These are phyloP conservation scores for Trichonephila clavata DNA, from an alignment of 1,140 invertebrate genomes.

Conservation along the genomic window DNA sequence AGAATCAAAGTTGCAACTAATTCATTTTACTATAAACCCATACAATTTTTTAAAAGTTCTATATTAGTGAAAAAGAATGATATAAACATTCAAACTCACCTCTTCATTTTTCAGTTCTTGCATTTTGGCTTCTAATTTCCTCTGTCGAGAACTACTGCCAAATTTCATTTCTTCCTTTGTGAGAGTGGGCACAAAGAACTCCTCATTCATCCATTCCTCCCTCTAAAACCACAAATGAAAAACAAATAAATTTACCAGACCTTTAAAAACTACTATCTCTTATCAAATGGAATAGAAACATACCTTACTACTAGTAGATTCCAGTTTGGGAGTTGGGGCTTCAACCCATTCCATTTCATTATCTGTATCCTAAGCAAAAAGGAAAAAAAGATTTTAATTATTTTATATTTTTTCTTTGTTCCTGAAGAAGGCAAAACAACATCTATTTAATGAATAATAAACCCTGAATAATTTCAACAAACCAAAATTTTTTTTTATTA, in stretches of 20 bases:
- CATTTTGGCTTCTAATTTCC: not conserved
- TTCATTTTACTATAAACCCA: too few relatives aligned
- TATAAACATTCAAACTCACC: constrained; percentile 36
- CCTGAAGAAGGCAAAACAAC: too few relatives aligned
- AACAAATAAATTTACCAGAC: not conserved
- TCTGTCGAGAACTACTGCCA: constrained; percentile 16
- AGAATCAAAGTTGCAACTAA: too few relatives aligned
- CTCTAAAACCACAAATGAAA: constrained; percentile 78
- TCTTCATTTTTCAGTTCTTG: constrained; percentile 76
- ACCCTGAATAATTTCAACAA: too few relatives aligned
- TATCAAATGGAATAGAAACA: not conserved
- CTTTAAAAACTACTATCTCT: not conserved
- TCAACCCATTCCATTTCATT: constrained; percentile 69
- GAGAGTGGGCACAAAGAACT: constrained; percentile 79
- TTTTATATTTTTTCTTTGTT: too few relatives aligned
- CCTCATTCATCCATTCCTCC: constrained; percentile 81
- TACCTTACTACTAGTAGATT: not conserved
- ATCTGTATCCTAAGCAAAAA: constrained; percentile 21
- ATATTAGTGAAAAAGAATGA: too few relatives aligned
- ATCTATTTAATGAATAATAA: too few relatives aligned
- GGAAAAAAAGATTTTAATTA: not conserved
- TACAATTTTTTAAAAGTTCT: too few relatives aligned
- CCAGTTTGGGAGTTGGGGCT: not conserved
- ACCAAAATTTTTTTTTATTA: too few relatives aligned
- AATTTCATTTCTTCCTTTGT: constrained; percentile 78